Evolutionary conservation across 2,888 invertebrate species (phyloP).

Genomic region (Nomada fabriciana): DNA sequence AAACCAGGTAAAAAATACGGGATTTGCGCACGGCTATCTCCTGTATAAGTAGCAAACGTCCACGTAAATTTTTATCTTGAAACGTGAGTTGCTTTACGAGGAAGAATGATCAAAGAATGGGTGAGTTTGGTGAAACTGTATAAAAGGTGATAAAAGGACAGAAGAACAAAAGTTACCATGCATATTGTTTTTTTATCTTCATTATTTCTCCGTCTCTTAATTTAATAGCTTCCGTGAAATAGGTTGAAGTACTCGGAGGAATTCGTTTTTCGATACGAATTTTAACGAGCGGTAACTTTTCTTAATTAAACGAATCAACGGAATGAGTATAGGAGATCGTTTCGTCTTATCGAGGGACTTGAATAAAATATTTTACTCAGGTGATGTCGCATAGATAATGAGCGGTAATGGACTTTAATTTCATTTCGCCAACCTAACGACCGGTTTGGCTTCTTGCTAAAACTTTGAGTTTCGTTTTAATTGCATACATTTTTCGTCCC

Average conservation of each 20-base stretch:
- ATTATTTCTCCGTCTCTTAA: not conserved
- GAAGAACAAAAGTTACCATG: not conserved
- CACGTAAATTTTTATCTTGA: not conserved
- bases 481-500: not conserved
- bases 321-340: not conserved
- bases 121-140: too few relatives aligned
- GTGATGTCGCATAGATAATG: not conserved
- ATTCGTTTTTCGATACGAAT: not conserved
- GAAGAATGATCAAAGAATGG: not conserved
- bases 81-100: not conserved
- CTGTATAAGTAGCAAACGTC: not conserved
- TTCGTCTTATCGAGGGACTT: not conserved
- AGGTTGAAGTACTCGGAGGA: not conserved
- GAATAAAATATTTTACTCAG: constrained; percentile 26
- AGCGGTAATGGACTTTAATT: constrained; percentile 34
- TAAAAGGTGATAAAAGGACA: too few relatives aligned
- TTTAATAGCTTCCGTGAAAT: not conserved
- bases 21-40: constrained; percentile 5
- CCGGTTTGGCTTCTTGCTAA: not conserved
- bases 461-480: constrained; percentile 11
- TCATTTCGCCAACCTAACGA: constrained; percentile 3
- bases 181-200: not conserved
- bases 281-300: constrained; percentile 2
- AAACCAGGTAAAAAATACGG: constrained; percentile 11
- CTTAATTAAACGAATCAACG: constrained; percentile 16